Percentiles rank a stretch among this genome's conserved stretches.
phyloP scores from a whole-genome alignment of 2,797 vertebrate genomes.

The Sandelia bainsii region DNA sequence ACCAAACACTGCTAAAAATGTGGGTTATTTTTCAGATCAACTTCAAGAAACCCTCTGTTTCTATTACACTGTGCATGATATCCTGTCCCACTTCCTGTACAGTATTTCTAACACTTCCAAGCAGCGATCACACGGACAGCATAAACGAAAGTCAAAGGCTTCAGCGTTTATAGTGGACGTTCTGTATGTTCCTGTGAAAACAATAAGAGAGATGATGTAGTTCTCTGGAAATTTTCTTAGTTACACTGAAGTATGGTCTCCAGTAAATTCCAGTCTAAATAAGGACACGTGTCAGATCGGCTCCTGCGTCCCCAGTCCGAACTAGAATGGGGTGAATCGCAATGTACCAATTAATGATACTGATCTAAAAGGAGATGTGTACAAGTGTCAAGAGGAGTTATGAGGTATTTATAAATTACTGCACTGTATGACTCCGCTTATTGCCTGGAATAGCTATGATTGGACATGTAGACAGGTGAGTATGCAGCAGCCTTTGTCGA shows the following conservation, averaged over 20 bases:
- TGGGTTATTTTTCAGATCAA: not conserved
- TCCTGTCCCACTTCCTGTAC: not conserved
- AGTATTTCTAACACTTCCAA: not conserved
- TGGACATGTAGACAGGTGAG: constrained; percentile 48
- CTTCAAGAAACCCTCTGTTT: not conserved
- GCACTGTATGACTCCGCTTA: constrained; percentile 26
- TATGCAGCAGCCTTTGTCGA: constrained; percentile 34
- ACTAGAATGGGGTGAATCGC: constrained; percentile 7
- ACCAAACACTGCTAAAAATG: not conserved
- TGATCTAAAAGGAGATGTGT: not conserved
- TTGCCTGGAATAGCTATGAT: constrained; percentile 60
- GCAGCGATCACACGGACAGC: not conserved
- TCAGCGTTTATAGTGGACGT: not conserved
- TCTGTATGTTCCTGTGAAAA: constrained; percentile 6
- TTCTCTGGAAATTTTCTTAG: constrained; percentile 17
- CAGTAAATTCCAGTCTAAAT: not conserved
- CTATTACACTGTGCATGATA: not conserved
- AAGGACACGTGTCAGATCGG: not conserved
- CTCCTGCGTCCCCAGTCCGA: not conserved
- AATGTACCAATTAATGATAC: constrained; percentile 17
- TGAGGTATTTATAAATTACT: constrained; percentile 43
- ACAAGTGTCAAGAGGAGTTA: constrained; percentile 15
- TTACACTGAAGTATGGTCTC: not conserved
- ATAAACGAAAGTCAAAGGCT: not conserved
- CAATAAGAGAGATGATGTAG: not conserved